phyloP scores from a whole-genome alignment of 2,888 invertebrate species.

The Rambutsinella grinnellia region DNA sequence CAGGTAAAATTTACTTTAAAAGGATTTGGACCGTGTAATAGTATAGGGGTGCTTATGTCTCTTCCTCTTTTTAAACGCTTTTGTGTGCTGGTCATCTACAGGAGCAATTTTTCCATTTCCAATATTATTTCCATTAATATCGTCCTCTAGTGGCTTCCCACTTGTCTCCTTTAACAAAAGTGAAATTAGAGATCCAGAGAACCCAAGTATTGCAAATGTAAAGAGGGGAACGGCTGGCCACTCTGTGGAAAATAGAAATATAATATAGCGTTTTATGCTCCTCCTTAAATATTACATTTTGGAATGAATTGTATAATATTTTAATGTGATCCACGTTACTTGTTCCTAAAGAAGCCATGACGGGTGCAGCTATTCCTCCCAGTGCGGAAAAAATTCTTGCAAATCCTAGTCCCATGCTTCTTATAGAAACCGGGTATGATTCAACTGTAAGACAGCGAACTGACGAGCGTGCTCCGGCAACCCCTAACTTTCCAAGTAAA shows the following conservation, averaged over 20 bases:
- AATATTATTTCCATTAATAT: constrained; percentile 9
- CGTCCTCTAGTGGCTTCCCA: constrained; percentile 57
- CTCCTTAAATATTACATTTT: no score
- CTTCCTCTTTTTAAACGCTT: background rate
- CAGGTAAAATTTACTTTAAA: constrained; percentile 26
- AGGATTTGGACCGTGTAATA: constrained; percentile 31
- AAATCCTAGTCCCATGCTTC: constrained; percentile 60
- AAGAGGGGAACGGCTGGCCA: constrained; percentile 58
- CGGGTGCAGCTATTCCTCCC: constrained; percentile 57
- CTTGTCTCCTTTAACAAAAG: constrained; percentile 54
- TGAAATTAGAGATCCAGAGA: constrained; percentile 56
- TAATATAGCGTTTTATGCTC: no score
- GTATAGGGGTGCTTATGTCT: background rate
- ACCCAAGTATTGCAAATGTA: constrained; percentile 53
- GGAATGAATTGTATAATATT: no score
- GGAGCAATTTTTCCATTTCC: constrained; percentile 43
- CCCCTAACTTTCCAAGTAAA: constrained; percentile 56
- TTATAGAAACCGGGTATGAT: constrained; percentile 52
- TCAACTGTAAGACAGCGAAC: constrained; percentile 42
- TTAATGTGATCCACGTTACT: no score
- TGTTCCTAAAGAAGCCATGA: constrained; percentile 56
- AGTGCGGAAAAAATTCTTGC: constrained; percentile 54
- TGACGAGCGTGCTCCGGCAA: constrained; percentile 52
- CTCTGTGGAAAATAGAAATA: constrained; percentile 17
- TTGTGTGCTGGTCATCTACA: background rate